Evolutionary conservation across 1,140 invertebrate genomes (phyloP).

Genomic region (Xylocopa sonorina): DNA sequence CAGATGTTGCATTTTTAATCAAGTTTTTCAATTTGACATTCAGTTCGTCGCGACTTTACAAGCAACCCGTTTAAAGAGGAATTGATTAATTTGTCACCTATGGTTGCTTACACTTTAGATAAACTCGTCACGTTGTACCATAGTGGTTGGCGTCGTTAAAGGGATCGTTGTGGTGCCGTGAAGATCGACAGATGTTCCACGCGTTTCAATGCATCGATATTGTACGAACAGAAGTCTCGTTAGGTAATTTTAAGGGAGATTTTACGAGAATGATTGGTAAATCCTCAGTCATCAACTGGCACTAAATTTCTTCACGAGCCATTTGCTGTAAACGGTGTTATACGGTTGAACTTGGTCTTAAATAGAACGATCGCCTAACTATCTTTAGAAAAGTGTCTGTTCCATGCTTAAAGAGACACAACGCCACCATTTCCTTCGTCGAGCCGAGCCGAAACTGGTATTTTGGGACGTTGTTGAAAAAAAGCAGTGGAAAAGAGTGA

Average conservation of each 20-base stretch:
- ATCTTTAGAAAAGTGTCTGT: background rate
- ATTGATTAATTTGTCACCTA: slow-evolving; percentile 6
- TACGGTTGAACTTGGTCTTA: background rate
- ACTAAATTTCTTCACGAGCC: background rate
- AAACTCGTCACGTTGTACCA: background rate
- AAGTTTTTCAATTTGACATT: too few species aligned
- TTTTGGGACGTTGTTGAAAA: too few species aligned
- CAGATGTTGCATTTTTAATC: too few species aligned
- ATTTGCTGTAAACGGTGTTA: background rate
- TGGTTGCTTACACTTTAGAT: background rate
- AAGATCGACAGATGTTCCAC: too few species aligned
- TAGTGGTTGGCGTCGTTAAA: slow-evolving; percentile 1
- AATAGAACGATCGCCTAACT: background rate
- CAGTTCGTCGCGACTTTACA: background rate
- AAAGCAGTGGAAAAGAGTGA: too few species aligned
- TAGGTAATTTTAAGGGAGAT: too few species aligned
- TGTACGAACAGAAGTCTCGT: too few species aligned
- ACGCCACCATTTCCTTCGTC: background rate
- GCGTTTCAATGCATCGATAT: too few species aligned
- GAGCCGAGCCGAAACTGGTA: background rate
- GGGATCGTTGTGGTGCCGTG: background rate
- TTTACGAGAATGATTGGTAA: background rate
- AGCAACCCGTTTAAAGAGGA: background rate
- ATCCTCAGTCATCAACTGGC: background rate
- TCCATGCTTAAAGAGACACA: background rate